Conservation (phyloP, 2,113 vertebrate species). For the Propithecus coquereli region DNA sequence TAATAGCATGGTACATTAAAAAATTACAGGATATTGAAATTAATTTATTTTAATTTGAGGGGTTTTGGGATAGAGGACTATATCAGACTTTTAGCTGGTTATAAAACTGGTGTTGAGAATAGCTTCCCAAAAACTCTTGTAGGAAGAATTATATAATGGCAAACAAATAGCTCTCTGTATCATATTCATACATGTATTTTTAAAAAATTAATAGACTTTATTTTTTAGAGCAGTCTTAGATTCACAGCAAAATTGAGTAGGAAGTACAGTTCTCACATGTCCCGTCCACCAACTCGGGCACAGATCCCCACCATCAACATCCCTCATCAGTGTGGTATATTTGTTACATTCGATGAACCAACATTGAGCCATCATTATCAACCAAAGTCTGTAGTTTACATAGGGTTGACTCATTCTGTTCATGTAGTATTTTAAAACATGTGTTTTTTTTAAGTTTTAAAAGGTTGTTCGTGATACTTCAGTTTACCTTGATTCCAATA, state of each 20-base stretch:
- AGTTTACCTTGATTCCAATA: neutral
- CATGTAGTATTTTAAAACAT: neutral
- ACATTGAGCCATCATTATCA: neutral
- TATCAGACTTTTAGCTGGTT: neutral
- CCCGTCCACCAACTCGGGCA: neutral
- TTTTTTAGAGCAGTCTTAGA: conserved; percentile 2
- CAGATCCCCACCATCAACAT: neutral
- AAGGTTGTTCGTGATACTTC: neutral
- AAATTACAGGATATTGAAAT: conserved; percentile 19
- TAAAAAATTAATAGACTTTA: neutral
- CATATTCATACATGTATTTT: neutral
- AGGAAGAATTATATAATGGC: neutral
- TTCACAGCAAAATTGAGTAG: neutral
- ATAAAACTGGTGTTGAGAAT: neutral
- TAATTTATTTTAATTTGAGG: neutral
- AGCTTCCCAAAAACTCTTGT: neutral
- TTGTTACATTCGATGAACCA: neutral
- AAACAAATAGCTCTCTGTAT: neutral
- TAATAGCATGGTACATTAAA: neutral
- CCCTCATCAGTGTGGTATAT: neutral
- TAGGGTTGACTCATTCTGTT: neutral
- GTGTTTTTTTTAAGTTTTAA: neutral
- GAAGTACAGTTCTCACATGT: neutral
- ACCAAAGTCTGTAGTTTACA: neutral
- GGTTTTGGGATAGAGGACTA: neutral